Conservation (phyloP, 2,888 invertebrate genomes). For the Apamea monoglypha region DNA sequence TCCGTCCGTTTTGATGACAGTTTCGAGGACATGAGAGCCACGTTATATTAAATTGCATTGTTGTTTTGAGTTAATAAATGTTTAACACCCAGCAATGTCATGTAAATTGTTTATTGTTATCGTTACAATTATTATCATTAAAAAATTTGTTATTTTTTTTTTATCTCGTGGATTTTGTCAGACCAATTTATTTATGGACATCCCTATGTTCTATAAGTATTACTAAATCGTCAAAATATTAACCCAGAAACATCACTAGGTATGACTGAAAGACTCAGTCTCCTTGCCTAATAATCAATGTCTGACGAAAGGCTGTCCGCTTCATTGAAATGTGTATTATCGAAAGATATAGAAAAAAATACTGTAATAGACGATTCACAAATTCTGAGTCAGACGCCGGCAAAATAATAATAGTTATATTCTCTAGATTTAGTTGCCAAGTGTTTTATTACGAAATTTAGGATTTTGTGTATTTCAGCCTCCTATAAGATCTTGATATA, state of each 20-base stretch:
- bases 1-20: conserved; percentile 11
- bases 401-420: conserved; percentile 55
- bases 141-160: not conserved
- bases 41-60: conserved; percentile 12
- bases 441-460: conserved; percentile 39
- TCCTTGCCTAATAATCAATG: conserved; percentile 38
- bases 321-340: conserved; percentile 50
- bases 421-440: conserved; percentile 52
- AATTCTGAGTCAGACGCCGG: conserved; percentile 49
- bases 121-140: not conserved
- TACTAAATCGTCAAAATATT: conserved; percentile 7
- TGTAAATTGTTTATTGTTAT: conserved; percentile 8
- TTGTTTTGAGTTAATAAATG: conserved; percentile 30
- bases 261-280: conserved; percentile 20
- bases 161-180: not conserved
- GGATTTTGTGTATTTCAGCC: conserved; percentile 25
- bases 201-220: not conserved
- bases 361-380: conserved; percentile 40
- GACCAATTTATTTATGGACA: not conserved
- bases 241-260: conserved; percentile 19
- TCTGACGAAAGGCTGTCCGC: conserved; percentile 40
- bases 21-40: conserved; percentile 30
- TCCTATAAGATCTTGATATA: not conserved
- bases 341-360: conserved; percentile 29
- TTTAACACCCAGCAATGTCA: not conserved